Conservation (phyloP, 1,140 invertebrate species). For the Nasonia giraulti region DNA sequence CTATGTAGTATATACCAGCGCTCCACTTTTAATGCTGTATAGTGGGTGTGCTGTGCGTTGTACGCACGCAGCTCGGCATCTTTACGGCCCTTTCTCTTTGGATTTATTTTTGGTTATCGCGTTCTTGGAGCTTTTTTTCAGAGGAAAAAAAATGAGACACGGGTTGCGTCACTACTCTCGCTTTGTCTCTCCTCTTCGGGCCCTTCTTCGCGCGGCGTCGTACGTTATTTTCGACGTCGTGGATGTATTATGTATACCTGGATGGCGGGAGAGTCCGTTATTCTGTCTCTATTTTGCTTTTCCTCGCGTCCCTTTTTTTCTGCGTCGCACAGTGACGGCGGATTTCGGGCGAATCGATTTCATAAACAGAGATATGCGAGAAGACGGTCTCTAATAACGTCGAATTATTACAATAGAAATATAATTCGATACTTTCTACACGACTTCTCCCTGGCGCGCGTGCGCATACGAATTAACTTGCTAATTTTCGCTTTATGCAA, state of each 20-base stretch:
- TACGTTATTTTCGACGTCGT: conserved; percentile 12
- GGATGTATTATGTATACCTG: conserved; percentile 31
- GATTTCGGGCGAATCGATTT: neutral
- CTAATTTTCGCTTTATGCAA: neutral
- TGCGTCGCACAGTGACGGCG: neutral
- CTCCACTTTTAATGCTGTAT: neutral
- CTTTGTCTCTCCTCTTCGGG: conserved; percentile 32
- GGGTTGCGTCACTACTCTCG: conserved; percentile 27
- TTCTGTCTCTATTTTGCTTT: neutral
- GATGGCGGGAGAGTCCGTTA: conserved; percentile 35
- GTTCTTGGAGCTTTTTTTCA: neutral
- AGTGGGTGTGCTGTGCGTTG: neutral
- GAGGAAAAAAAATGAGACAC: neutral
- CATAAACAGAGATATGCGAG: too few relatives aligned
- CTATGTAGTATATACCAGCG: neutral
- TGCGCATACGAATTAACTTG: too few relatives aligned
- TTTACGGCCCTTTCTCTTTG: too few relatives aligned
- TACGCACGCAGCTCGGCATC: too few relatives aligned
- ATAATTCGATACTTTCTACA: too few relatives aligned
- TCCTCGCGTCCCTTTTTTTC: neutral
- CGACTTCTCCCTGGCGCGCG: too few relatives aligned
- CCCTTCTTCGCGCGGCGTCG: neutral
- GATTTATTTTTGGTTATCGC: neutral
- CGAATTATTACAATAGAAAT: too few relatives aligned
- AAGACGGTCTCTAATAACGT: too few relatives aligned